A percentile compares a stretch with the other conserved stretches of the same genome.
Conservation (phyloP, 2,113 vertebrate species). For the Cairina moschata region DNA sequence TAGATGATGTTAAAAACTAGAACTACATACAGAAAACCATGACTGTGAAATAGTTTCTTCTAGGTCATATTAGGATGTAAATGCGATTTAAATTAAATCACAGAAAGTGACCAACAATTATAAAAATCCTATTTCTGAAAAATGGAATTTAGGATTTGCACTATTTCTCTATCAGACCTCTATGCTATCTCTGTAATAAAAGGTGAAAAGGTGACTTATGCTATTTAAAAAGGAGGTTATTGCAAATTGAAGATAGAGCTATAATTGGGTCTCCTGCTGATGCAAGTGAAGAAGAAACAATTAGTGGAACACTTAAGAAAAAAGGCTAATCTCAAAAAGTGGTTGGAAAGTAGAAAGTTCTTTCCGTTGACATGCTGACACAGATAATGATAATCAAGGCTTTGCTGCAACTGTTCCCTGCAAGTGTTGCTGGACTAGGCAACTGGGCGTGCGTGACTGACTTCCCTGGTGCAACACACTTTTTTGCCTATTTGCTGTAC, state of each 20-base stretch:
- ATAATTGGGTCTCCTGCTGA: conserved; percentile 74
- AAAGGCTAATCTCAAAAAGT: conserved; percentile 60
- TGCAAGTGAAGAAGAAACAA: conserved; percentile 67
- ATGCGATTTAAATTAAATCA: conserved; percentile 66
- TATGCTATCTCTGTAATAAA: conserved; percentile 55
- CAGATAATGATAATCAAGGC: not conserved
- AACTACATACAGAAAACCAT: not conserved
- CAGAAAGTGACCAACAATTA: conserved; percentile 62
- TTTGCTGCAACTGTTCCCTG: not conserved
- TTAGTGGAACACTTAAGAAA: conserved; percentile 63
- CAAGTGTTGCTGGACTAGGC: not conserved
- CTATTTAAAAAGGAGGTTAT: conserved; percentile 73
- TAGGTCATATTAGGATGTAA: conserved; percentile 41
- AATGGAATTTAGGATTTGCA: conserved; percentile 40
- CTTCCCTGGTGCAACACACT: not conserved
- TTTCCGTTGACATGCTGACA: not conserved
- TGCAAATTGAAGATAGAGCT: conserved; percentile 65
- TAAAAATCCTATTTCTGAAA: conserved; percentile 52
- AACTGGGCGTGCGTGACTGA: not conserved
- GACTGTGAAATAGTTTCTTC: conserved; percentile 7
- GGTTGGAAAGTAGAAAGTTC: conserved; percentile 25
- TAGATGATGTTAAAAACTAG: not conserved
- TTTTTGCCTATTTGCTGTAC: not conserved
- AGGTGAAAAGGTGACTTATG: conserved; percentile 69
- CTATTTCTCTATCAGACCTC: conserved; percentile 42